phyloP scores from a whole-genome alignment of 1,140 invertebrate species.

The Apocrypta bakeri region DNA sequence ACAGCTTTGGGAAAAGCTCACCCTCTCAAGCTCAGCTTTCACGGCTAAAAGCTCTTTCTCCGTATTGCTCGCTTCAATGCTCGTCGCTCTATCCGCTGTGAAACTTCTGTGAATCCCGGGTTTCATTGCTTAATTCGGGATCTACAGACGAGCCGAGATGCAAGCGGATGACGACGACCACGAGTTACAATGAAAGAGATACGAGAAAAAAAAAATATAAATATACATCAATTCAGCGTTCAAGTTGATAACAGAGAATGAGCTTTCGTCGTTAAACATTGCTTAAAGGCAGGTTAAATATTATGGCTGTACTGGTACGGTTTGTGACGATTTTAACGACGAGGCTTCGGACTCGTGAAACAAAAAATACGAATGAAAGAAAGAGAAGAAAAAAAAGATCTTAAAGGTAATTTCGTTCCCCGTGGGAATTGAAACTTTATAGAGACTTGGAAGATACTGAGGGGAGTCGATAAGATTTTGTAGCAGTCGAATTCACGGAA shows the following conservation, averaged over 20 bases:
- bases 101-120: slow-evolving; percentile 55
- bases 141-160: not conserved
- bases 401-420: slow-evolving; percentile 28
- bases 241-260: slow-evolving; percentile 3
- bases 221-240: slow-evolving; percentile 32
- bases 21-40: slow-evolving; percentile 55
- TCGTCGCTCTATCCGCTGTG: slow-evolving; percentile 40
- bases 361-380: not conserved
- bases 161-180: not conserved
- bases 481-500: slow-evolving; percentile 26
- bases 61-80: slow-evolving; percentile 47
- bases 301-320: not conserved
- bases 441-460: not conserved
- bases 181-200: not conserved
- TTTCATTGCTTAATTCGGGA: not conserved
- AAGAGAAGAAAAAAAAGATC: not conserved
- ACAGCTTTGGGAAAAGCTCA: slow-evolving; percentile 74
- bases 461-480: not conserved
- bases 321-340: not conserved
- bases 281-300: not conserved
- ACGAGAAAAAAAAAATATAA: not conserved
- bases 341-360: not conserved
- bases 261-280: not conserved
- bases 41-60: slow-evolving; percentile 32
- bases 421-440: slow-evolving; percentile 32